phyloP scores from a whole-genome alignment of 2,888 invertebrate genomes.

The Nephrotoma flavescens region DNA sequence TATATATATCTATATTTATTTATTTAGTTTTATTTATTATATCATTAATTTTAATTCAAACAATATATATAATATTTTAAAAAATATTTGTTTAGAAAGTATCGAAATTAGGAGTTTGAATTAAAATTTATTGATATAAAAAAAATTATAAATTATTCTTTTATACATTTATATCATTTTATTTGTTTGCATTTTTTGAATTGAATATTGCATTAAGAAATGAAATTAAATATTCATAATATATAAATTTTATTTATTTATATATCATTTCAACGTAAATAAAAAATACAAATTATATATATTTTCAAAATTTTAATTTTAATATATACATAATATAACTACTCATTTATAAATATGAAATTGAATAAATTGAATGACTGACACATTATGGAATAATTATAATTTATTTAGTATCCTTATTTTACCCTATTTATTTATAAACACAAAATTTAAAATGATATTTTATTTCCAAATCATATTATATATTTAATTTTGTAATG shows the following conservation, averaged over 20 bases:
- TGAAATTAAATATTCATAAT: not conserved
- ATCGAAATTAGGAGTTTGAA: not conserved
- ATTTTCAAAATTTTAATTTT: not conserved
- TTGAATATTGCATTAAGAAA: not conserved
- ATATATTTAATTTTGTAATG: not conserved
- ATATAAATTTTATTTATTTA: not conserved
- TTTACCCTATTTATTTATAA: not conserved
- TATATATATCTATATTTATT: not conserved
- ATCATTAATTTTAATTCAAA: not conserved
- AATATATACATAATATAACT: not conserved
- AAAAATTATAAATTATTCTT: not conserved
- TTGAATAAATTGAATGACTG: slow-evolving; percentile 4
- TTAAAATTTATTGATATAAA: not conserved
- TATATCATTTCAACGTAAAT: not conserved
- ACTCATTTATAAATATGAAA: not conserved
- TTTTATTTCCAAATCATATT: not conserved
- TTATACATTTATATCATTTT: not conserved
- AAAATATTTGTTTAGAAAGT: not conserved
- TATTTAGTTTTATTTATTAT: not conserved
- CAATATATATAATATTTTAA: not conserved
- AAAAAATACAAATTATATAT: not conserved
- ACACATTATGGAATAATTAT: not conserved
- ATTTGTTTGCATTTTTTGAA: not conserved
- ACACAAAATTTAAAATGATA: not conserved
- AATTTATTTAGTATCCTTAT: not conserved